Evolutionary conservation across 2,888 invertebrate genomes (phyloP).

Genomic region (Incurvaria masculella): DNA sequence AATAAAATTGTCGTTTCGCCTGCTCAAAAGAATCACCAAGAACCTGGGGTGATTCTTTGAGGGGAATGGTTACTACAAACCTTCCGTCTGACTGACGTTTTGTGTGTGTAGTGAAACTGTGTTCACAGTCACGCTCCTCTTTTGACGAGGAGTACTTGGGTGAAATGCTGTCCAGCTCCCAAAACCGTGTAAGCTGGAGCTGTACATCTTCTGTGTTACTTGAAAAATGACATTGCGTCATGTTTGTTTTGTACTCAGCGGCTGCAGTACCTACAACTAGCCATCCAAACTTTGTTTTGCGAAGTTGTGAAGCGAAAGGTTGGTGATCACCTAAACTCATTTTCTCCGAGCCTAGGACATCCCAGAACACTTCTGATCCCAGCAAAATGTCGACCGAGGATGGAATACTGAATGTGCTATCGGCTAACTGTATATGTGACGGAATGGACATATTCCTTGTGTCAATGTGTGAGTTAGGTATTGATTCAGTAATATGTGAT

Average conservation of each 20-base stretch:
- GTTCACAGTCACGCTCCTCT: background rate
- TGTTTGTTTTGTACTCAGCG: no score
- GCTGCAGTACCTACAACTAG: background rate
- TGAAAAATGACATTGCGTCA: no score
- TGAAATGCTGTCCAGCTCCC: background rate
- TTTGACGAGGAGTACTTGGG: background rate
- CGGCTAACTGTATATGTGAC: background rate
- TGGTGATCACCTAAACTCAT: background rate
- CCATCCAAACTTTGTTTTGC: background rate
- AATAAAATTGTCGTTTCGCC: conserved; percentile 2
- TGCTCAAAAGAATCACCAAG: conserved; percentile 4
- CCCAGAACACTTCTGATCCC: background rate
- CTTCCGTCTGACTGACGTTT: background rate
- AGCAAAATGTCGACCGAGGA: background rate
- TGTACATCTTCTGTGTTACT: background rate
- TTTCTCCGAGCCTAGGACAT: background rate
- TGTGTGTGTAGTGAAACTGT: background rate
- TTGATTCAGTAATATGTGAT: background rate
- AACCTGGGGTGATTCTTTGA: background rate
- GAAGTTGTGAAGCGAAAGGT: no score
- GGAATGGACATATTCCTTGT: background rate
- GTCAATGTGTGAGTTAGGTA: background rate
- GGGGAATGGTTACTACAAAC: conserved; percentile 3
- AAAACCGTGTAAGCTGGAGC: background rate
- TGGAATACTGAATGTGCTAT: background rate